Evolutionary conservation across 2,888 invertebrate genomes (phyloP).

Genomic region (Folsomia candida): DNA sequence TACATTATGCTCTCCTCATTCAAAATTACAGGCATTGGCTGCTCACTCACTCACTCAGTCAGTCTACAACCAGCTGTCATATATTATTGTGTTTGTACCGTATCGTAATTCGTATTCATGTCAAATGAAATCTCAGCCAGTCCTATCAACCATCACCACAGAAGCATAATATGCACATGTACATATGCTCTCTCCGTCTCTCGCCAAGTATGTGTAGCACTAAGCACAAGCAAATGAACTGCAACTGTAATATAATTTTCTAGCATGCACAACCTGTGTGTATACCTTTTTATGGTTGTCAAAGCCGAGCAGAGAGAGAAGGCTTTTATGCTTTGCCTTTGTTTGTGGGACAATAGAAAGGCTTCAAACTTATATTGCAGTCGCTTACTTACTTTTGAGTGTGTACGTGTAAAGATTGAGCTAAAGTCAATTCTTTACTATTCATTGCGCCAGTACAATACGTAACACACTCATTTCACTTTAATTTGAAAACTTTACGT

Average conservation of each 20-base stretch:
- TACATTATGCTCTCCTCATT: neutral
- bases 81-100: neutral
- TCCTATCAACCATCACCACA: neutral
- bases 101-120: neutral
- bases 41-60: neutral
- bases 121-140: neutral
- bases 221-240: neutral
- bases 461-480: too few relatives aligned
- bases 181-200: neutral
- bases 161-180: neutral
- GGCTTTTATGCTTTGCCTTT: conserved; percentile 2
- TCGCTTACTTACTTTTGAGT: neutral
- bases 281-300: neutral
- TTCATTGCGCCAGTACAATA: too few relatives aligned
- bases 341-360: neutral
- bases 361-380: neutral
- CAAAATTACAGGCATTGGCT: neutral
- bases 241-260: neutral
- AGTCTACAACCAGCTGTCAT: neutral
- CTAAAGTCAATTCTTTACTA: neutral
- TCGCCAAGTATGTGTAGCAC: neutral
- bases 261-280: neutral
- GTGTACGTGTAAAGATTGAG: neutral
- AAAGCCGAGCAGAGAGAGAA: neutral
- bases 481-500: too few relatives aligned